Percentiles rank a stretch among this genome's conserved stretches.
phyloP scores from a whole-genome alignment of 30 jellyfish, hydroid and myxozoan species.

The Chrysaora quinquecirrha region DNA sequence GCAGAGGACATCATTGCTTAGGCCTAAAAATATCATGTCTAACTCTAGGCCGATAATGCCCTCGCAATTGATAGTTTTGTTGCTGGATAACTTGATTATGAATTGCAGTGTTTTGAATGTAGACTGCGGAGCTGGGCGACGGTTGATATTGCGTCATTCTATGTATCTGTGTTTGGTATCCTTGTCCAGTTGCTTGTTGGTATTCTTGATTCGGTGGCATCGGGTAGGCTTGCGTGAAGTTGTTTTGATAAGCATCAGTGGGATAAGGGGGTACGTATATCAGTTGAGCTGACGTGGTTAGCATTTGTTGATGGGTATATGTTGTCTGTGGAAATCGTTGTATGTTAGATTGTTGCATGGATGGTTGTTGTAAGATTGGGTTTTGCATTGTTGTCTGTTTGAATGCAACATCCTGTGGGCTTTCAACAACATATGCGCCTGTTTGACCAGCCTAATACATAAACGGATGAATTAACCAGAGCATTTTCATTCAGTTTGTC shows the following conservation, averaged over 20 bases:
- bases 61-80: neutral
- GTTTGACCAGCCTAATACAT: neutral
- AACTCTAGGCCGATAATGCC: neutral
- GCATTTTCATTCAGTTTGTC: no score
- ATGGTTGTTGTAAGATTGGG: neutral
- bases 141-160: no score
- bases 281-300: neutral
- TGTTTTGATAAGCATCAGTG: neutral
- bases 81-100: no score
- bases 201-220: neutral
- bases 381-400: conserved; percentile 1
- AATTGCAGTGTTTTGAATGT: no score
- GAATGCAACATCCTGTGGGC: neutral
- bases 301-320: neutral
- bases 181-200: neutral
- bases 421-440: neutral
- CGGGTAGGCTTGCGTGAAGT: neutral
- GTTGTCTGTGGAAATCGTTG: conserved; percentile 2
- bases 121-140: no score
- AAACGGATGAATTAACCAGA: neutral
- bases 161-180: no score
- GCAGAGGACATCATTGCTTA: neutral
- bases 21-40: neutral
- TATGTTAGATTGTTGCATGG: neutral
- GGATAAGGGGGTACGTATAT: neutral